These are phyloP conservation scores for Campylomormyrus tamandua DNA, from an alignment of 2,113 vertebrate genomes.

Conservation along the genomic window DNA sequence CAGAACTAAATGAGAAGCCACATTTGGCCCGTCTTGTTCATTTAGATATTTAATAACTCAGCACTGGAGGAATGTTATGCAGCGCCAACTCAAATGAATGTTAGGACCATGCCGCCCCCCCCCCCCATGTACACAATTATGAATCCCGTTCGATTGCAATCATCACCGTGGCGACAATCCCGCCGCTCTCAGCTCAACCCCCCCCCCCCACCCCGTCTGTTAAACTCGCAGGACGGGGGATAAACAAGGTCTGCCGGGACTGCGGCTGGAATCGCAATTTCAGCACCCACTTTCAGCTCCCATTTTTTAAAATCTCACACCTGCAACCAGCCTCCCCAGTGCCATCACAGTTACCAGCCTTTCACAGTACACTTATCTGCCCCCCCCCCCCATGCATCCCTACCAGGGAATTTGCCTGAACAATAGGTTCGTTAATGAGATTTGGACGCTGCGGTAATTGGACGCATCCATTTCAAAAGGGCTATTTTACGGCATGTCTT, in stretches of 20 bases:
- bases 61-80: not conserved
- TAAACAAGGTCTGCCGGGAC: conserved; percentile 44
- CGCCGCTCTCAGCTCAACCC: conserved; percentile 38
- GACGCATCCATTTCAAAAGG: conserved; percentile 86
- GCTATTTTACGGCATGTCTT: conserved; percentile 82
- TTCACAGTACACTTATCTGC: conserved; percentile 62
- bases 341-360: conserved; percentile 42
- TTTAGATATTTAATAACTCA: conserved; percentile 1
- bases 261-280: conserved; percentile 38
- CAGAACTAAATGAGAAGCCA: not conserved
- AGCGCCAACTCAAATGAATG: not conserved
- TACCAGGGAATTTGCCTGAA: conserved; percentile 79
- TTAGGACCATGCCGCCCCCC: not conserved
- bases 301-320: conserved; percentile 34
- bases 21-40: not conserved
- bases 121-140: not conserved
- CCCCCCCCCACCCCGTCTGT: not conserved
- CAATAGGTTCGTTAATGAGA: conserved; percentile 87
- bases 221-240: conserved; percentile 41
- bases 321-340: conserved; percentile 49
- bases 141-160: conserved; percentile 4
- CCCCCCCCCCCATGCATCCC: conserved; percentile 56
- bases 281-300: conserved; percentile 33
- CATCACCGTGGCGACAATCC: conserved; percentile 52
- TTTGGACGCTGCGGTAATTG: conserved; percentile 77